phyloP scores from a whole-genome alignment of 2,797 vertebrate genomes.

The Rhabdophis nuchalis region DNA sequence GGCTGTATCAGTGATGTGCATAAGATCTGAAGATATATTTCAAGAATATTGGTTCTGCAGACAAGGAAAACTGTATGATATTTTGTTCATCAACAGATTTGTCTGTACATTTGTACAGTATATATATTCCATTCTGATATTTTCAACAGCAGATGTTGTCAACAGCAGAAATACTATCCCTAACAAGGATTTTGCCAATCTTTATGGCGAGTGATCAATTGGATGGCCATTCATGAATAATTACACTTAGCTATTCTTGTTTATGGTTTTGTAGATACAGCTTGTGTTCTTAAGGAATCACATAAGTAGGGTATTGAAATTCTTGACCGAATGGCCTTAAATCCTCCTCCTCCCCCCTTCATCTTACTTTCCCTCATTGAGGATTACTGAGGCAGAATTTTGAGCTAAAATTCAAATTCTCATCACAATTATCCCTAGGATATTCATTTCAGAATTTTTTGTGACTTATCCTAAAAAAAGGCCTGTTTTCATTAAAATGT shows the following conservation, averaged over 20 bases:
- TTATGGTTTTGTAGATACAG: not conserved
- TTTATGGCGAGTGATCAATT: not conserved
- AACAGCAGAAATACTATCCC: not conserved
- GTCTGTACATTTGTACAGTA: no score
- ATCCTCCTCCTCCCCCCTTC: not conserved
- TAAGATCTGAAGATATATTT: not conserved
- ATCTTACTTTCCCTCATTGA: not conserved
- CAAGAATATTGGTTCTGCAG: not conserved
- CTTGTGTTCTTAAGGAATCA: not conserved
- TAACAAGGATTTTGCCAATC: not conserved
- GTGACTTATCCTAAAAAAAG: not conserved
- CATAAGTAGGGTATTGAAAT: not conserved
- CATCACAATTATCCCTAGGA: not conserved
- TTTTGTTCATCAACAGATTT: not conserved
- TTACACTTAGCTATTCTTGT: not conserved
- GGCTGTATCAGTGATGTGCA: not conserved
- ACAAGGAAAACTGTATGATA: not conserved
- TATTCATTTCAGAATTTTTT: not conserved
- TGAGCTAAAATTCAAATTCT: not conserved
- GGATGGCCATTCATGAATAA: not conserved
- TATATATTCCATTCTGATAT: not conserved
- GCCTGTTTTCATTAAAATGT: not conserved
- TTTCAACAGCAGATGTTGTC: not conserved
- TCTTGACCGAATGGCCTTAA: not conserved
- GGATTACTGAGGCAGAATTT: not conserved